Evolutionary conservation across 1,140 invertebrate species (phyloP), one percentile per base, ranked within the genome.

Genomic region (Hyposmocoma kahamanoa): DNA sequence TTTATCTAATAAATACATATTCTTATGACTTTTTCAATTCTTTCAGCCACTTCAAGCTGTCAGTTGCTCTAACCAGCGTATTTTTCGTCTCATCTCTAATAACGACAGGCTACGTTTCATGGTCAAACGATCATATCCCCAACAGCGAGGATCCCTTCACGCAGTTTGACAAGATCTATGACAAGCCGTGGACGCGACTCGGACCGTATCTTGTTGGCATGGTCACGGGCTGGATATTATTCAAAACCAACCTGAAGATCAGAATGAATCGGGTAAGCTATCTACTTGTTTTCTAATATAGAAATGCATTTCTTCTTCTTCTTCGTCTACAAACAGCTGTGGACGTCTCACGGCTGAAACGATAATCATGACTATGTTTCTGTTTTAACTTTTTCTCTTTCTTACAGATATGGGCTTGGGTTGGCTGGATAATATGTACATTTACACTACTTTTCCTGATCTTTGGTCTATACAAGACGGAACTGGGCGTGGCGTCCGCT

Each of bases 141-240:
- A 93, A 91, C 62, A 88, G 89, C 1, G 93, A 95, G 56, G 94
- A 95, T 75, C 94, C 94, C 0, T 81, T 95, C 59, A 93, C 94
- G 0, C 85, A 94, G 8, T 95, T 95, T 72, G 94, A 95, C 72
- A 94, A 95, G 86, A 94, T 95, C 61, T 95, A 95, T 64, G 94
- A 95, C 77, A 95, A 95, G 79, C 94, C 94, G 8, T 95, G 94
- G 93, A 95, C 94, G 0, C 81, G 94, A 34, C 72, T 95, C 8
- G 93, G 94, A 0, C 94, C 94, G 0, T 95, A 95, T 67, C 78
- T 95, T 0, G 90, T 95, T 13, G 94, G 94, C 58, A 95, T 95
- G 93, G 86, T 89, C n/a, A 90, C 92, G 9, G 94, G 94, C 0
- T 95, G 94, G 90, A 89, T 93, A 30, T 81, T 95, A 9, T 95